These are phyloP conservation scores for Leucoptera coffeella DNA, from an alignment of 2,888 invertebrate species.

Conservation along the genomic window DNA sequence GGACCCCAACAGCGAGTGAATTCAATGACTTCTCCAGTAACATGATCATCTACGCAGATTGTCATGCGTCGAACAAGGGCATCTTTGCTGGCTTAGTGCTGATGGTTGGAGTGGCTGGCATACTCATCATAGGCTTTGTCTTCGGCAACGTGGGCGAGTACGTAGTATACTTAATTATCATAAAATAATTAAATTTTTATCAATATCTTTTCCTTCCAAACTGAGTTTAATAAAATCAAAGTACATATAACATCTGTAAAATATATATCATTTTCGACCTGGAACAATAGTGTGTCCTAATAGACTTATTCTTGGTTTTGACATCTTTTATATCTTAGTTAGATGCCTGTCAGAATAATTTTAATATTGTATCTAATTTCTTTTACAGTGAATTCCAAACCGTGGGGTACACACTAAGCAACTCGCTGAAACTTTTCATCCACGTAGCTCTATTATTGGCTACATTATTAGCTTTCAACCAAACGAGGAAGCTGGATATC, in stretches of 20 bases:
- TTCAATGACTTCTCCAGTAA: conserved; percentile 49
- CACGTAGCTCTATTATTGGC: conserved; percentile 53
- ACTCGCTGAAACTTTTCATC: conserved; percentile 46
- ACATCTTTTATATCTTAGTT: too few species aligned
- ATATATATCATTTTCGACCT: too few species aligned
- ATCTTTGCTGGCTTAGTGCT: conserved; percentile 64
- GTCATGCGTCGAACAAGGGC: conserved; percentile 70
- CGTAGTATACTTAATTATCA: conserved; percentile 16
- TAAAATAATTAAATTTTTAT: not conserved
- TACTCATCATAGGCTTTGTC: conserved; percentile 39
- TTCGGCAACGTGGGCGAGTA: conserved; percentile 42
- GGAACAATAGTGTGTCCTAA: too few species aligned
- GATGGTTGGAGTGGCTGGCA: conserved; percentile 38
- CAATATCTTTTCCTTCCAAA: too few species aligned
- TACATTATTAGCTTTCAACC: conserved; percentile 54
- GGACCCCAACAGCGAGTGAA: conserved; percentile 35
- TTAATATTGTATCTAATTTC: too few species aligned
- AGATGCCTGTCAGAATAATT: too few species aligned
- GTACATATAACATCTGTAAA: too few species aligned
- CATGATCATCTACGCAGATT: conserved; percentile 63
- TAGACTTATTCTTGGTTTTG: too few species aligned
- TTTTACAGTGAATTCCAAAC: conserved; percentile 37
- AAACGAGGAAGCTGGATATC: conserved; percentile 59
- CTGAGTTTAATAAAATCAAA: too few species aligned
- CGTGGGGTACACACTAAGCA: conserved; percentile 41